Conservation (phyloP, 2,888 invertebrate species). For the Steromphala cineraria region DNA sequence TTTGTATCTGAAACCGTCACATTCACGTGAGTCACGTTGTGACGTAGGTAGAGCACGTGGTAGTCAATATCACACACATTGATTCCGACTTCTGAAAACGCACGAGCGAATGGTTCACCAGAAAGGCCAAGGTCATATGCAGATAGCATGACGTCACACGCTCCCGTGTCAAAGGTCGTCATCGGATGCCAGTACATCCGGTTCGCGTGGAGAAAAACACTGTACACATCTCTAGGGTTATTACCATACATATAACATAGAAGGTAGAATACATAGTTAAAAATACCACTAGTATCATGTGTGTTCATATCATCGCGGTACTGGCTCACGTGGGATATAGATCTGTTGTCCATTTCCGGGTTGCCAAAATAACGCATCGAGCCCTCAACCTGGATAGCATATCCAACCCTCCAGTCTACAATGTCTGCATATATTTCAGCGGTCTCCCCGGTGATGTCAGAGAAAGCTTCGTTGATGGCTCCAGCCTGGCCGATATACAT, state of each 20-base stretch:
- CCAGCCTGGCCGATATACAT: slow-evolving; percentile 49
- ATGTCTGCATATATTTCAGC: slow-evolving; percentile 34
- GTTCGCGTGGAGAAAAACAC: slow-evolving; percentile 53
- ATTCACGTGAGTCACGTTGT: slow-evolving; percentile 33
- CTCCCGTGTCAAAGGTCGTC: slow-evolving; percentile 45
- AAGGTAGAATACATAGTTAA: slow-evolving; percentile 48
- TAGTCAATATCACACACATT: slow-evolving; percentile 43
- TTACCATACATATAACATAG: slow-evolving; percentile 41
- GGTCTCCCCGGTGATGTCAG: slow-evolving; percentile 50
- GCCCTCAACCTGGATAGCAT: slow-evolving; percentile 27
- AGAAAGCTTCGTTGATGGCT: slow-evolving; percentile 55
- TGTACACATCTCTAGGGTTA: slow-evolving; percentile 40
- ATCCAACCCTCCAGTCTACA: slow-evolving; percentile 36
- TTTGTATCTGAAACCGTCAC: slow-evolving; percentile 37
- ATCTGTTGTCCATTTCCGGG: slow-evolving; percentile 48
- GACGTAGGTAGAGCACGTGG: slow-evolving; percentile 39
- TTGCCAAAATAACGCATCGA: slow-evolving; percentile 47
- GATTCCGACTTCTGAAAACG: slow-evolving; percentile 50
- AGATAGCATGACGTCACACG: slow-evolving; percentile 54
- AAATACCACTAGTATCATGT: slow-evolving; percentile 56
- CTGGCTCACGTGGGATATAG: slow-evolving; percentile 45
- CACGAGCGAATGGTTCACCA: slow-evolving; percentile 35
- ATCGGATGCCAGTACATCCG: slow-evolving; percentile 52
- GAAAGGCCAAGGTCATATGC: slow-evolving; percentile 50
- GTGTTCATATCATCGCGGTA: slow-evolving; percentile 43